Percentiles rank a stretch among this genome's conserved stretches.
phyloP scores from a whole-genome alignment of 2,797 vertebrate genomes.

The Melopsittacus undulatus region DNA sequence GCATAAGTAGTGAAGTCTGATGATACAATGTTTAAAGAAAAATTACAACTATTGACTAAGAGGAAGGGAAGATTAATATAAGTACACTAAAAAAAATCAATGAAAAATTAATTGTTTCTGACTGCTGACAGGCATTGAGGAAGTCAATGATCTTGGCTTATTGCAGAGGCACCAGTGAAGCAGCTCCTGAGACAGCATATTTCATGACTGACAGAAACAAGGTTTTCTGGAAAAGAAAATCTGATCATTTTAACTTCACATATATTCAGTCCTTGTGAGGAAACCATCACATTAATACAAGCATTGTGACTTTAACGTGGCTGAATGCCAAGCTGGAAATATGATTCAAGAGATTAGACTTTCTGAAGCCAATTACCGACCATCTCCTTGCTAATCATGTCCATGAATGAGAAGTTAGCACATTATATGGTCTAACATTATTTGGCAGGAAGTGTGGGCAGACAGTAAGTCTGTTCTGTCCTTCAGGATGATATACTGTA shows the following conservation, averaged over 20 bases:
- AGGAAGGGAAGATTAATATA: neutral
- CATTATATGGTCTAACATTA: neutral
- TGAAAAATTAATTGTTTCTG: neutral
- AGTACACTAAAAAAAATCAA: neutral
- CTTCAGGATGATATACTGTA: neutral
- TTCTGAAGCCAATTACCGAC: constrained; percentile 8
- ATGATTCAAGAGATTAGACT: neutral
- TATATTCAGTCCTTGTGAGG: neutral
- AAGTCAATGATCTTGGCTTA: neutral
- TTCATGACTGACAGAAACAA: constrained; percentile 14
- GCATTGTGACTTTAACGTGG: neutral
- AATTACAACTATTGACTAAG: neutral
- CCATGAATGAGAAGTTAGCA: neutral
- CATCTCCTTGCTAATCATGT: neutral
- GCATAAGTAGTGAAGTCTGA: neutral
- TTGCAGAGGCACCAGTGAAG: neutral
- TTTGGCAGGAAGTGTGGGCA: neutral
- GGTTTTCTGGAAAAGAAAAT: neutral
- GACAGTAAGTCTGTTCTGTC: neutral
- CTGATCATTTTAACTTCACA: neutral
- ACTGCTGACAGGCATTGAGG: neutral
- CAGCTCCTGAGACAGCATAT: neutral
- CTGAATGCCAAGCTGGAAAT: neutral
- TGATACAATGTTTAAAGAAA: neutral
- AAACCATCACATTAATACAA: neutral